A percentile compares a stretch with the other conserved stretches of the same genome.
phyloP scores from a whole-genome alignment of 2,888 invertebrate species.

The Cancer borealis region DNA sequence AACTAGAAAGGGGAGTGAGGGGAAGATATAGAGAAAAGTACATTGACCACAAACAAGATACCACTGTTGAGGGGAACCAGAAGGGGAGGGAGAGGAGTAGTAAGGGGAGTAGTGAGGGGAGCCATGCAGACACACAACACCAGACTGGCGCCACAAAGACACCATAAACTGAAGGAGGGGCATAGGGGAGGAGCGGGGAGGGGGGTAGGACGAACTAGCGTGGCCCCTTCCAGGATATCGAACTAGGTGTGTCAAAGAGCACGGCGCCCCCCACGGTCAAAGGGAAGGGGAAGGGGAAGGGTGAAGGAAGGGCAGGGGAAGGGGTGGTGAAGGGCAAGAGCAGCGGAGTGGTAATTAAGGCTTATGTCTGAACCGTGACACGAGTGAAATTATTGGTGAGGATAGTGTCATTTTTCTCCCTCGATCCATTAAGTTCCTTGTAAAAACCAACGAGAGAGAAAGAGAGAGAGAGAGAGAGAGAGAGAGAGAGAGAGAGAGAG shows the following conservation, averaged over 20 bases:
- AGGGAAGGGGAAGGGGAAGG: background rate
- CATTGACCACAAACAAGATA: background rate
- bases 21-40: background rate
- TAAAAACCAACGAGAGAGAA: background rate
- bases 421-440: background rate
- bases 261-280: background rate
- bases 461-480: background rate
- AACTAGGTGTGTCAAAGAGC: background rate
- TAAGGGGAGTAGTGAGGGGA: background rate
- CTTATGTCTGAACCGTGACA: no score
- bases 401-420: background rate
- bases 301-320: background rate
- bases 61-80: background rate
- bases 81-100: background rate
- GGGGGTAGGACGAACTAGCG: background rate
- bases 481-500: background rate
- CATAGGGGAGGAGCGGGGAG: background rate
- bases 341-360: background rate
- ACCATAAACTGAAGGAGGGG: conserved; percentile 43
- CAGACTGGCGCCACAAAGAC: conserved; percentile 38
- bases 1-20: background rate
- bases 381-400: background rate
- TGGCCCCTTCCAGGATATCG: conserved; percentile 23
- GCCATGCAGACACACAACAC: background rate
- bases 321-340: background rate